Evolutionary conservation across 2,888 invertebrate genomes (phyloP).

Genomic region (Ectropis crepuscularia): DNA sequence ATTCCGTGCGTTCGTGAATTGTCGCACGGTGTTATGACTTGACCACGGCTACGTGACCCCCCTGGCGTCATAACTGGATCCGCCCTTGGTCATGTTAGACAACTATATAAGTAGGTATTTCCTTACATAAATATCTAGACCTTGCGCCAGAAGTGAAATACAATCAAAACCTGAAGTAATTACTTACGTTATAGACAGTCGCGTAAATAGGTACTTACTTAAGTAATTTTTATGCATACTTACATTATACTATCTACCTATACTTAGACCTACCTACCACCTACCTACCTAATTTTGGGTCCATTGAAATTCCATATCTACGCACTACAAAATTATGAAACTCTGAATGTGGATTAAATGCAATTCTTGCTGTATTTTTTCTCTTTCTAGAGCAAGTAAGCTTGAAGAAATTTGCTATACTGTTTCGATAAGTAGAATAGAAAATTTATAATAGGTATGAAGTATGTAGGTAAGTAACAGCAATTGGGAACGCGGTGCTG

Average conservation of each 20-base stretch:
- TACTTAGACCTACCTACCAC: background rate
- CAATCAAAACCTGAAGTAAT: no score
- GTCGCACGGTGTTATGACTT: no score
- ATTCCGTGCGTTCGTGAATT: no score
- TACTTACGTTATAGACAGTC: no score
- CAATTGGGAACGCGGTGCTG: background rate
- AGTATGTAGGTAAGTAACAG: background rate
- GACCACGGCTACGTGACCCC: no score
- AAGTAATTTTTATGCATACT: no score
- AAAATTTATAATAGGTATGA: background rate
- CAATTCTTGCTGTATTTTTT: background rate
- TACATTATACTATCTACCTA: slow-evolving; percentile 3
- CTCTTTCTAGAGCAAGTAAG: background rate
- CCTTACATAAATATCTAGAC: no score
- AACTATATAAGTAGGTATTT: no score
- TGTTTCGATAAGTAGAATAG: background rate
- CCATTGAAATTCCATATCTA: slow-evolving; percentile 18
- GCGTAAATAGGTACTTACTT: no score
- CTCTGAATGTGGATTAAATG: background rate
- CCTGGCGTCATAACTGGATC: no score
- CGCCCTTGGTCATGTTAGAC: no score
- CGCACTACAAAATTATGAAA: background rate
- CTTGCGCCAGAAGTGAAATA: no score
- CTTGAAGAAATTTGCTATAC: background rate
- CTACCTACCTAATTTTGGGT: slow-evolving; percentile 16